Evolutionary conservation across 2,888 invertebrate species (phyloP).

Genomic region (Stratiomys singularior): DNA sequence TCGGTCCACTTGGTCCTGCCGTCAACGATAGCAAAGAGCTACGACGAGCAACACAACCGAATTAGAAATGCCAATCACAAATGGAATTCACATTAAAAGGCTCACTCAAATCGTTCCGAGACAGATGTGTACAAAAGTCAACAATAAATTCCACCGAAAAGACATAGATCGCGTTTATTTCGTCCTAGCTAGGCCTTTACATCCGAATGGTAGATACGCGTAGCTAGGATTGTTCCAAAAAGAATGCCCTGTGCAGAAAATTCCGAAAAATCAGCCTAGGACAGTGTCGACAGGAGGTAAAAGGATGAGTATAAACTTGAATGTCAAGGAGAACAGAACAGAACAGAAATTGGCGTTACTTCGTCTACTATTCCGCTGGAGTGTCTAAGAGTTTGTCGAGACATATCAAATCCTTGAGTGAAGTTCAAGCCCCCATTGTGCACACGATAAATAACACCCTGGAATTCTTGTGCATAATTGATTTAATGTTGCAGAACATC

Average conservation of each 20-base stretch:
- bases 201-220: no score
- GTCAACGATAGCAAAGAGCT: neutral
- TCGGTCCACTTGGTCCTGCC: neutral
- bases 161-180: constrained; percentile 16
- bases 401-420: neutral
- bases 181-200: no score
- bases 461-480: constrained; percentile 51
- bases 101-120: constrained; percentile 35
- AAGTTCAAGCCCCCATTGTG: constrained; percentile 18
- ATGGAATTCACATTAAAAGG: constrained; percentile 46
- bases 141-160: constrained; percentile 28
- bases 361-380: neutral
- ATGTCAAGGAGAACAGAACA: neutral
- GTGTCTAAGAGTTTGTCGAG: neutral
- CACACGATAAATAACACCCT: constrained; percentile 50
- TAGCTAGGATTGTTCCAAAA: neutral
- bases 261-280: constrained; percentile 7
- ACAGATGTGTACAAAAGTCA: constrained; percentile 42
- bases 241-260: constrained; percentile 20
- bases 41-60: neutral
- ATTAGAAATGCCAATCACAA: constrained; percentile 47
- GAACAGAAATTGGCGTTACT: constrained; percentile 1
- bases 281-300: neutral
- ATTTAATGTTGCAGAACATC: constrained; percentile 51
- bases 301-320: neutral